phyloP scores from a whole-genome alignment of 1,140 invertebrate species.

The Penaeus japonicus region DNA sequence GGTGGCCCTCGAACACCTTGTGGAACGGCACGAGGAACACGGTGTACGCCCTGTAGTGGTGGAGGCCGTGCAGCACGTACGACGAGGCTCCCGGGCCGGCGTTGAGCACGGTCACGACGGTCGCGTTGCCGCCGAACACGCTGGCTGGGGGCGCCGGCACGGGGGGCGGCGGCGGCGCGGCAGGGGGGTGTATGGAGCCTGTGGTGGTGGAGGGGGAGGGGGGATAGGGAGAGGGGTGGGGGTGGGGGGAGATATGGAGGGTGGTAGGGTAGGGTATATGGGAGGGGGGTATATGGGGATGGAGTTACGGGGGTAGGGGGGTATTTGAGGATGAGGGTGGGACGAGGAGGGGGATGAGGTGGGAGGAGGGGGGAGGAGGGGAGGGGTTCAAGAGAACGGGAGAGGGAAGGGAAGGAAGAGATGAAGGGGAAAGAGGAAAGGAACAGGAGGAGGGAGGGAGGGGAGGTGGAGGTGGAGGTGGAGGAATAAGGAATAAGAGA shows the following conservation, averaged over 20 bases:
- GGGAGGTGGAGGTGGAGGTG: background rate
- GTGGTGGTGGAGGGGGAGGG: too few relatives aligned
- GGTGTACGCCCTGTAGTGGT: constrained; percentile 77
- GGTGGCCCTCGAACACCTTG: constrained; percentile 78
- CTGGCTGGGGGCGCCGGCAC: background rate
- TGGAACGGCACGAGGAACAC: constrained; percentile 83
- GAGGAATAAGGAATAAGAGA: background rate
- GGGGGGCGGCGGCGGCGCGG: background rate
- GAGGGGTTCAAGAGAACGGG: background rate
- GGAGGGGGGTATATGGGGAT: background rate
- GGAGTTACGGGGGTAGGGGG: background rate
- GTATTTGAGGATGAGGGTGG: background rate
- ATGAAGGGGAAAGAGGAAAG: background rate
- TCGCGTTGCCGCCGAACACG: constrained; percentile 22
- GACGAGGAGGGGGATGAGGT: background rate
- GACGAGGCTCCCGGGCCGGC: constrained; percentile 47
- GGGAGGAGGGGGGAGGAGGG: background rate
- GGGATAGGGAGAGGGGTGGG: background rate
- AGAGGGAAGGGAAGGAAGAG: background rate
- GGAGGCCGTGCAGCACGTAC: constrained; percentile 70
- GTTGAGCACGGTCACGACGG: constrained; percentile 49
- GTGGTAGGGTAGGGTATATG: background rate
- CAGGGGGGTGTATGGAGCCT: background rate
- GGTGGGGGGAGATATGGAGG: background rate
- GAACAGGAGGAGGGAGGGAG: background rate